phyloP scores from a whole-genome alignment of 2,797 vertebrate species.

The Amblyraja radiata region DNA sequence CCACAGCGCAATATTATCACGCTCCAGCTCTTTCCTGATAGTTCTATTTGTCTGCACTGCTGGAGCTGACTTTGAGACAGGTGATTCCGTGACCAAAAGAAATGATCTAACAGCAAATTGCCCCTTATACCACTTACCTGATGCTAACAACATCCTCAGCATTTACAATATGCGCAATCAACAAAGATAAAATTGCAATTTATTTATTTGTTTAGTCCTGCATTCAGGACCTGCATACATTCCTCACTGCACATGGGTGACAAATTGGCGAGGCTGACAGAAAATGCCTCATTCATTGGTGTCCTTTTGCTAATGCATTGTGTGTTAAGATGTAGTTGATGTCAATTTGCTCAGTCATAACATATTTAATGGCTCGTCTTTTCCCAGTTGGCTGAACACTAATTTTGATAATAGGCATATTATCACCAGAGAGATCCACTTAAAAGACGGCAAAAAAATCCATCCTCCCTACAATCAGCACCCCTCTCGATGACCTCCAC shows the following conservation, averaged over 20 bases:
- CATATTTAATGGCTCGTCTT: conserved; percentile 54
- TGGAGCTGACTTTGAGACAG: conserved; percentile 46
- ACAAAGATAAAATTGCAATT: conserved; percentile 56
- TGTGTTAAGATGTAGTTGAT: conserved; percentile 54
- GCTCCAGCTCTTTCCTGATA: conserved; percentile 60
- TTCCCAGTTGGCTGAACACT: conserved; percentile 53
- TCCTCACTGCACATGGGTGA: conserved; percentile 48
- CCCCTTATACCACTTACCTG: conserved; percentile 54
- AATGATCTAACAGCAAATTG: conserved; percentile 60
- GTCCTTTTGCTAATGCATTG: conserved; percentile 58
- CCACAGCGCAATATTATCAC: conserved; percentile 55
- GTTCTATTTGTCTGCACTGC: conserved; percentile 59
- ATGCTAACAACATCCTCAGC: conserved; percentile 52
- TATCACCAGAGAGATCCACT: conserved; percentile 49
- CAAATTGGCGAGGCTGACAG: conserved; percentile 53
- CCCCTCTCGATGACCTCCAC: no score
- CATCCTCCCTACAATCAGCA: no score
- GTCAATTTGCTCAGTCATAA: conserved; percentile 52
- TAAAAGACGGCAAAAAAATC: conserved; percentile 34
- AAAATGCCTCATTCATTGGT: conserved; percentile 48
- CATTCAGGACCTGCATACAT: conserved; percentile 45
- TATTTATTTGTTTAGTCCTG: conserved; percentile 59
- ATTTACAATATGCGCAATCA: conserved; percentile 49
- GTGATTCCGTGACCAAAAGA: conserved; percentile 54
- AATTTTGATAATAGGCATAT: conserved; percentile 61